A percentile compares a stretch with the other conserved stretches of the same genome.
phyloP scores from a whole-genome alignment of 2,888 invertebrate species.

The Chironomus riparius region DNA sequence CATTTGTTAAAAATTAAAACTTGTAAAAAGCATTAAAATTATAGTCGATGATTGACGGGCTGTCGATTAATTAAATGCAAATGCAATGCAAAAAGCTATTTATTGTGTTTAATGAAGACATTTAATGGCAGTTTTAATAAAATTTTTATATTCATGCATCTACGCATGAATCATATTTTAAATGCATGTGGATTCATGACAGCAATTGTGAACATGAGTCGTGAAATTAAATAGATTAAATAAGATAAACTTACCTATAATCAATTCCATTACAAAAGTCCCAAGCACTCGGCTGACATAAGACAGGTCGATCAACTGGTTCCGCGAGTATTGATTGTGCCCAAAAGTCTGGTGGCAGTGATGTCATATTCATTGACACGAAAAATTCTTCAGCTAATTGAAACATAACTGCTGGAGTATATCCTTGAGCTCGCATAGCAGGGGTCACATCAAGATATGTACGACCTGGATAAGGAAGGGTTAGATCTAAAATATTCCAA shows the following conservation, averaged over 20 bases:
- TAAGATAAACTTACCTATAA: slow-evolving; percentile 52
- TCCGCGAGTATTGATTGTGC: slow-evolving; percentile 73
- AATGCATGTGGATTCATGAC: background rate
- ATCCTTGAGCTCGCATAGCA: slow-evolving; percentile 77
- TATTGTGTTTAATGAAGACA: background rate
- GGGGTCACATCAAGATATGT: slow-evolving; percentile 73
- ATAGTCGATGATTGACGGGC: too few species aligned
- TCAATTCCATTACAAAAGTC: slow-evolving; percentile 86
- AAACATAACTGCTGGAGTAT: slow-evolving; percentile 73
- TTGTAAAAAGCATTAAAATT: background rate
- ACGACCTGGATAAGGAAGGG: slow-evolving; percentile 79
- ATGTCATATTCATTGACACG: slow-evolving; percentile 77
- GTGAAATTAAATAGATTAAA: background rate
- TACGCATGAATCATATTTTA: background rate
- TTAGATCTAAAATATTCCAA: slow-evolving; percentile 75
- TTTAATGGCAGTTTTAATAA: background rate
- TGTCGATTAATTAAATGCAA: too few species aligned
- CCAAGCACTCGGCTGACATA: slow-evolving; percentile 90
- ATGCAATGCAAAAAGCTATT: background rate
- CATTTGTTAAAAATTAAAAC: background rate
- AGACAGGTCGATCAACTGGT: slow-evolving; percentile 60
- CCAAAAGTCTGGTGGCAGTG: slow-evolving; percentile 84
- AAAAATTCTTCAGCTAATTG: slow-evolving; percentile 86
- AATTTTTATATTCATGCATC: background rate
- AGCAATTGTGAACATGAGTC: background rate